Conservation (phyloP, 1,140 invertebrate species). For the Anagrus nilaparvatae region DNA sequence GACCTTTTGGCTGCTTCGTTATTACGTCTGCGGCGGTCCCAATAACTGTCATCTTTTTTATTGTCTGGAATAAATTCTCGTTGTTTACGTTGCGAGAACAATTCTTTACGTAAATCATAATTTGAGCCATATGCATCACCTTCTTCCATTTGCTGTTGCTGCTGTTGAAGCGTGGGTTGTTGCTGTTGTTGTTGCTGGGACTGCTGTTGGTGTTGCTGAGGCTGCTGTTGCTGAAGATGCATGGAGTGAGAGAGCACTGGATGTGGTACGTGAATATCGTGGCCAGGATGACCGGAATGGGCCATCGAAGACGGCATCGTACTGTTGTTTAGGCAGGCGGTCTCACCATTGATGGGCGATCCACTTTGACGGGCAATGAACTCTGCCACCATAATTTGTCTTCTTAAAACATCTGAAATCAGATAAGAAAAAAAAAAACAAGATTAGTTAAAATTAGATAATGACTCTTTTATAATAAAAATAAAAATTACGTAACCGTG, state of each 20-base stretch:
- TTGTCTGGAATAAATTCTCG: conserved; percentile 93
- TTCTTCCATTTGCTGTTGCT: conserved; percentile 24
- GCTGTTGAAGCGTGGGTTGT: conserved; percentile 23
- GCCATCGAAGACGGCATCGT: conserved; percentile 45
- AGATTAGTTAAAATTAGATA: no score
- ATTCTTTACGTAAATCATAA: conserved; percentile 58
- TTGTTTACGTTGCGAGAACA: conserved; percentile 82
- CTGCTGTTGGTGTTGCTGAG: conserved; percentile 22
- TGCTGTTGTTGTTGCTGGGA: conserved; percentile 25
- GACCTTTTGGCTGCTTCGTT: conserved; percentile 94
- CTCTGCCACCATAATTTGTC: conserved; percentile 77
- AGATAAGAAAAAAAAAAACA: no score
- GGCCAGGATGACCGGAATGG: conserved; percentile 30
- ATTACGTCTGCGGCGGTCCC: conserved; percentile 88
- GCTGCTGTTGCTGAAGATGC: conserved; percentile 23
- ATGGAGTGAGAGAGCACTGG: conserved; percentile 34
- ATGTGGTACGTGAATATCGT: conserved; percentile 24
- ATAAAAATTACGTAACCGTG: no score
- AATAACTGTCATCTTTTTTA: conserved; percentile 95
- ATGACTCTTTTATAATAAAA: no score
- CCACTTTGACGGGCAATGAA: conserved; percentile 64
- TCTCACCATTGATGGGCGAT: conserved; percentile 57
- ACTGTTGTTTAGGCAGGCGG: conserved; percentile 45
- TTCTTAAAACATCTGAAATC: conserved; percentile 57
- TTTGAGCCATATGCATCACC: conserved; percentile 30